These are phyloP conservation scores for Chymomyza fuscimana DNA, from an alignment of 2,888 invertebrate species.

Conservation along the genomic window DNA sequence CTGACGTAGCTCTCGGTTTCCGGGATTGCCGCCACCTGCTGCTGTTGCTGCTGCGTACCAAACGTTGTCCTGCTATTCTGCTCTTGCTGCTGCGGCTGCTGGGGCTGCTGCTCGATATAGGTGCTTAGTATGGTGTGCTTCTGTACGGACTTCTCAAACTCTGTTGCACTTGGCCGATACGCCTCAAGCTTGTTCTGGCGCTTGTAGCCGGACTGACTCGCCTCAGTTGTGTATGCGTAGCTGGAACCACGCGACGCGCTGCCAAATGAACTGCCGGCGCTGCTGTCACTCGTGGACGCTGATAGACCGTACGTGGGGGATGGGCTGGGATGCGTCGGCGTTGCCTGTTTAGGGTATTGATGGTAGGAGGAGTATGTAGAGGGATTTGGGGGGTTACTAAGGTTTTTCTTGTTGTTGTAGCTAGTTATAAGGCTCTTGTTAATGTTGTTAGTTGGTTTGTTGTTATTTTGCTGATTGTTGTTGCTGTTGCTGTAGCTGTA, in stretches of 20 bases:
- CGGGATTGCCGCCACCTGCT: constrained; percentile 41
- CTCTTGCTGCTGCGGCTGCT: constrained; percentile 46
- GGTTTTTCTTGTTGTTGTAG: constrained; percentile 76
- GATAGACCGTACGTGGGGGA: constrained; percentile 70
- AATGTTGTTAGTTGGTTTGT: constrained; percentile 82
- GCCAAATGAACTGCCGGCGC: constrained; percentile 64
- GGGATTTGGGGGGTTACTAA: constrained; percentile 79
- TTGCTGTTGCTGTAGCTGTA: constrained; percentile 65
- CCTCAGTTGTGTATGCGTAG: constrained; percentile 66
- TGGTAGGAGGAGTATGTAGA: constrained; percentile 50
- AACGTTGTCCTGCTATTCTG: constrained; percentile 20
- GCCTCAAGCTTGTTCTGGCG: constrained; percentile 71
- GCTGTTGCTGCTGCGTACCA: constrained; percentile 63
- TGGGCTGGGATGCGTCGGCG: constrained; percentile 62
- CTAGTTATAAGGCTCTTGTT: constrained; percentile 78
- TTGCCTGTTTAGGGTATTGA: constrained; percentile 80
- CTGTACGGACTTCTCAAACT: constrained; percentile 72
- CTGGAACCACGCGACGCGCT: constrained; percentile 57
- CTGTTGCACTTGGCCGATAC: constrained; percentile 69
- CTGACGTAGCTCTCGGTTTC: constrained; percentile 18
- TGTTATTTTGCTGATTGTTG: constrained; percentile 79
- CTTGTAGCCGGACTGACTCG: constrained; percentile 53
- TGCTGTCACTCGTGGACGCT: constrained; percentile 30
- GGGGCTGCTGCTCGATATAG: constrained; percentile 56
- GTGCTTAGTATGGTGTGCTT: constrained; percentile 75